Conservation (phyloP, 2,113 vertebrate genomes). For the Hipposideros armiger region DNA sequence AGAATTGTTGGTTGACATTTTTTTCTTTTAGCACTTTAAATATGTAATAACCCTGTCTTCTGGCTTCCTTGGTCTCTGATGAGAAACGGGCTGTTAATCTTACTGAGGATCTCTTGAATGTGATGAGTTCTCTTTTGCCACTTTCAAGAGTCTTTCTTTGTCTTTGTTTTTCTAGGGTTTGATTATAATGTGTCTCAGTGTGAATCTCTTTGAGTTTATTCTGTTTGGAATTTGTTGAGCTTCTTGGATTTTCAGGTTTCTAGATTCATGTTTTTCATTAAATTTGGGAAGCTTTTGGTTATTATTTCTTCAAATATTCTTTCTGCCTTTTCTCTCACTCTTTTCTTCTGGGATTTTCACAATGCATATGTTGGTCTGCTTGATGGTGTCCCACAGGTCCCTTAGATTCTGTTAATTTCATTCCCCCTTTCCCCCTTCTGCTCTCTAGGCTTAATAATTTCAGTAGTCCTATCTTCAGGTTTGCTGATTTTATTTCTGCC, state of each 20-base stretch:
- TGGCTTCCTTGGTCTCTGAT: neutral
- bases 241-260: neutral
- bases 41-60: neutral
- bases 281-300: neutral
- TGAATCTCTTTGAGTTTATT: neutral
- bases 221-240: neutral
- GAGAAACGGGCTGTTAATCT: neutral
- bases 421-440: neutral
- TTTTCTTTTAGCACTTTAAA: neutral
- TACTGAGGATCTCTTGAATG: neutral
- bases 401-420: neutral
- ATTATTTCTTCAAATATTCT: neutral
- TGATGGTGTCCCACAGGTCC: neutral
- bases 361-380: neutral
- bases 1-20: neutral
- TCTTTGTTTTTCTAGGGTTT: neutral
- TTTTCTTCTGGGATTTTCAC: neutral
- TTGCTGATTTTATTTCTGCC: neutral
- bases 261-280: neutral
- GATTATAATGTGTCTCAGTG: neutral
- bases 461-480: neutral
- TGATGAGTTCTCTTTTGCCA: neutral
- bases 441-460: neutral
- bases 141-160: neutral
- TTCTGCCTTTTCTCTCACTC: neutral